Evolutionary conservation across 2,888 invertebrate genomes (phyloP), one percentile per base, ranked within the genome.

Genomic region (Iselma pallidipennis): DNA sequence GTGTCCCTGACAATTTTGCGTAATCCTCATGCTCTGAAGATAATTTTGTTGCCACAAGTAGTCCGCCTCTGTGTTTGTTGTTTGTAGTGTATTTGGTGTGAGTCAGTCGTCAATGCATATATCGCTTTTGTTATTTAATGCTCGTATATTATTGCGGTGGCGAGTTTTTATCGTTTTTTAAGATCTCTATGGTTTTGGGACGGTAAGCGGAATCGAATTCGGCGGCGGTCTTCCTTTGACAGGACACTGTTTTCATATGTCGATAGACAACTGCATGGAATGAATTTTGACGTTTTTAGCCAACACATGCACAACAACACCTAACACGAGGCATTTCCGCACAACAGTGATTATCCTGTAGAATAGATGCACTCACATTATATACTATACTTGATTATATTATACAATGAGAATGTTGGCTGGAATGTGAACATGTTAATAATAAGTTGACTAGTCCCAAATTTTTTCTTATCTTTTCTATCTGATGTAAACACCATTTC

Each of bases 401-500:
- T 37, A 37, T 37, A 37, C 37, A 37, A 59, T 66, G 61, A 57
- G 66, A 61, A 64, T 57, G 56, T 59, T 59, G 55, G 25, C 7
- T 55, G 66, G 66, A 66, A 66, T 66, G 66, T 66, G 66, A 64
- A 64, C 66, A 66, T 64, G 64, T 66, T 66, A 66, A 66, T 66
- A 66, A 66, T 37, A 37, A 37, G 37, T 64, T 62, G 61, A 63
- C 63, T 63, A 60, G 63, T 63, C 66, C 66, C 64, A 64, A 66
- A 66, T 66, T 64, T 16, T n/a, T 37, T 37, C 64, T 66, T 64
- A 66, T 64, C 77, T 74, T 66, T 70, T 71, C 66, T 67, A 77
- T 77, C 78, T 77, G 74, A 60, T 77, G 76, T 76, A 75, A 76
- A 78, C 76, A 75, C 76, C 74, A 76, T 76, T 76, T 77, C 76